Evolutionary conservation across 1,140 invertebrate species (phyloP).

Genomic region (Hyposmocoma kahamanoa): DNA sequence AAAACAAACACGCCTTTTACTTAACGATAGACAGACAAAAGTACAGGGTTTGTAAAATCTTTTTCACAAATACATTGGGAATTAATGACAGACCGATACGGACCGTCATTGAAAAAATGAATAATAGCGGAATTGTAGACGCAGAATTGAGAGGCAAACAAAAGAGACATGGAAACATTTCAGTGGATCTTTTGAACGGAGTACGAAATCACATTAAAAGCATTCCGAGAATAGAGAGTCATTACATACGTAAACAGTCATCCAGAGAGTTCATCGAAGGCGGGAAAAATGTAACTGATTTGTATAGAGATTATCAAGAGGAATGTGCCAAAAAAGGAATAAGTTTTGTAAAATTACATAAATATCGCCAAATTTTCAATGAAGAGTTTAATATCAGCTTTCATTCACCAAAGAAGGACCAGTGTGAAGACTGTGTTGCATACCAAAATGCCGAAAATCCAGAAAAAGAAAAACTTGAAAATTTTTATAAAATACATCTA

Average conservation of each 20-base stretch:
- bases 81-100: constrained; percentile 12
- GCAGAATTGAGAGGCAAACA: constrained; percentile 4
- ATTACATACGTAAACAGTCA: constrained; percentile 31
- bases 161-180: not conserved
- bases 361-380: constrained; percentile 36
- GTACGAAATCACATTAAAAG: constrained; percentile 31
- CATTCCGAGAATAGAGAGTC: constrained; percentile 34
- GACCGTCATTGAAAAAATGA: constrained; percentile 23
- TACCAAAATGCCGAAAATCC: constrained; percentile 35
- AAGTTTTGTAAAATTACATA: constrained; percentile 21
- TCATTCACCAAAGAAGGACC: constrained; percentile 52
- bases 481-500: constrained; percentile 13
- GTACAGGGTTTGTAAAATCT: not conserved
- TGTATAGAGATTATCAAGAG: constrained; percentile 33
- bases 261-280: constrained; percentile 43
- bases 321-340: constrained; percentile 18
- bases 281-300: constrained; percentile 24
- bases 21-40: not conserved
- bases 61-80: not conserved
- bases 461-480: constrained; percentile 22
- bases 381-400: constrained; percentile 46
- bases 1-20: not conserved
- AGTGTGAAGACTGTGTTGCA: constrained; percentile 43
- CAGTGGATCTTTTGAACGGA: not conserved
- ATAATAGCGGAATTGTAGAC: constrained; percentile 13